Evolutionary conservation across 2,113 vertebrate genomes (phyloP).

Genomic region (Clarias macrocephalus): DNA sequence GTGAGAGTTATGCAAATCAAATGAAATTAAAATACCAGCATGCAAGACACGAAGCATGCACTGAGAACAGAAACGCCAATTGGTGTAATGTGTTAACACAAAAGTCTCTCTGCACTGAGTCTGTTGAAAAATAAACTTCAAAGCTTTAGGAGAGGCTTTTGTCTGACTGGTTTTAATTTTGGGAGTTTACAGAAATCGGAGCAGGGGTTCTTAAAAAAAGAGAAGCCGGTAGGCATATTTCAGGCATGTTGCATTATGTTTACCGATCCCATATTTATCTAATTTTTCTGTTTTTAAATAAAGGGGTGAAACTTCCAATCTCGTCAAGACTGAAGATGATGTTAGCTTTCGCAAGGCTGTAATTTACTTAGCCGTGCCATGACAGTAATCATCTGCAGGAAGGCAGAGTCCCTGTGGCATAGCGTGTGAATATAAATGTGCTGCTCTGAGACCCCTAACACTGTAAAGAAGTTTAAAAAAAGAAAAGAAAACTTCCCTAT

Average conservation of each 20-base stretch:
- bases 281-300: conserved; percentile 64
- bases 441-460: conserved; percentile 61
- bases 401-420: conserved; percentile 63
- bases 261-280: conserved; percentile 63
- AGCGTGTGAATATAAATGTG: conserved; percentile 62
- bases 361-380: conserved; percentile 64
- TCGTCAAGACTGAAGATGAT: conserved; percentile 62
- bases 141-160: conserved; percentile 35
- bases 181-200: conserved; percentile 52
- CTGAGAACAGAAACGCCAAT: conserved; percentile 46
- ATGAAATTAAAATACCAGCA: conserved; percentile 57
- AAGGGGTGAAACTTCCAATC: conserved; percentile 49
- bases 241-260: conserved; percentile 58
- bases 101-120: conserved; percentile 31
- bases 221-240: conserved; percentile 53
- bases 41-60: conserved; percentile 46
- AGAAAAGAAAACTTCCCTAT: conserved; percentile 43
- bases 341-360: conserved; percentile 67
- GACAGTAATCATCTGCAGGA: conserved; percentile 66
- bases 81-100: conserved; percentile 45
- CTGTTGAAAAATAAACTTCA: conserved; percentile 39
- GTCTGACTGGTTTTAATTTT: conserved; percentile 58
- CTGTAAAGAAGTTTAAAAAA: conserved; percentile 43
- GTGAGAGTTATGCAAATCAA: conserved; percentile 59
- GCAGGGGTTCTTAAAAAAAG: conserved; percentile 31